Evolutionary conservation across 2,797 vertebrate species (phyloP), one percentile per base, ranked within the genome.

Genomic region (Chelidonichthys spinosus): DNA sequence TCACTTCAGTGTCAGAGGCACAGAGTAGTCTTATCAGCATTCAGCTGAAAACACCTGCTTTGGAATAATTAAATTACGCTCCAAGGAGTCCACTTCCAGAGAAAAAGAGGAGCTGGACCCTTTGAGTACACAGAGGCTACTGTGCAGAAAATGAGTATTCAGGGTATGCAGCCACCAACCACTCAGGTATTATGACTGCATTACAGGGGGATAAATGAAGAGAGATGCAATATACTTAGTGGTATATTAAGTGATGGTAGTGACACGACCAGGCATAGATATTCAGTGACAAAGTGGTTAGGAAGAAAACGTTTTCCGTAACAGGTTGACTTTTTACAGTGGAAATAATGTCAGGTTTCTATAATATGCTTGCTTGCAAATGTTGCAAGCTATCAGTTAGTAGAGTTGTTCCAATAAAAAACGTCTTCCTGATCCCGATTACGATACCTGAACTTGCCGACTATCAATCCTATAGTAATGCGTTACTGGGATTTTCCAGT

Each of bases 41-140:
- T 92, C 87, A 83, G 79, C 87, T 89, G 83, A 76, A 91, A 92
- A 93, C 90, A 92, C 91, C 91, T 93, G 92, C 89, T 87, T 92
- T 82, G 85, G 86, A 90, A 90, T 92, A 92, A 94, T 93, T 86
- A 90, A 92, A 94, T 93, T 90, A 92, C 72, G 64, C 87, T 82
- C 79, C 60, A 68, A 84, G 80, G 88, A 84, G 81, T 89, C 82
- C 80, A 82, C 72, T 83, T 84, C 62, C 69, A 83, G 39, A 72
- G 83, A 73, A 68, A 82, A 78, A 78, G 78, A 76, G 67, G 76
- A 82, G 85, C 79, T 32, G 85, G 84, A 86, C 83, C 69, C 80
- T 81, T 68, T 61, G 83, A 86, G 85, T 62, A 89, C 89, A 90
- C 85, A 85, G 86, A 85, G 85, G 83, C 81, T 68, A 87, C 76